Evolutionary conservation across 2,888 invertebrate genomes (phyloP).

Genomic region (Melanophora roralis): DNA sequence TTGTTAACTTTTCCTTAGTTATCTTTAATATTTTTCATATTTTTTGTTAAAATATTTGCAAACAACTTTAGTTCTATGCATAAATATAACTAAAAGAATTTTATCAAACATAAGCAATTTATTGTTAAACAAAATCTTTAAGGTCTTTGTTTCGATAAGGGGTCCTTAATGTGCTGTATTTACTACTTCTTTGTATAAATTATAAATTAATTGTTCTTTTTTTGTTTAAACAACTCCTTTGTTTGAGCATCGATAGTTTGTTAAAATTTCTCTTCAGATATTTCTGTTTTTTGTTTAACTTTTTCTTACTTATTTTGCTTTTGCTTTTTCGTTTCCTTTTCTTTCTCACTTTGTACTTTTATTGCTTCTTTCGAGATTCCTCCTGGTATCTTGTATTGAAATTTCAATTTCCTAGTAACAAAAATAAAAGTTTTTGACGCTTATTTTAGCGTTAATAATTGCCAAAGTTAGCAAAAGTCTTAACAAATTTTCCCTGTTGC

Average conservation of each 20-base stretch:
- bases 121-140: neutral
- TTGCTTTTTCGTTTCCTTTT: neutral
- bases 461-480: slow-evolving; percentile 41
- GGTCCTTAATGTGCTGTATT: neutral
- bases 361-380: no score
- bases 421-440: slow-evolving; percentile 19
- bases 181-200: neutral
- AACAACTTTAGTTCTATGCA: neutral
- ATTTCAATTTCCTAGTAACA: slow-evolving; percentile 20
- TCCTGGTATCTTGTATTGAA: slow-evolving; percentile 14
- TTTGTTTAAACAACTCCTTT: neutral
- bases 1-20: neutral
- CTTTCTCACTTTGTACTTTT: no score
- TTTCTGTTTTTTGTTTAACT: neutral
- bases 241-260: slow-evolving; percentile 7
- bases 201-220: neutral
- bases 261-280: neutral
- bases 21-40: neutral
- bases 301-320: neutral
- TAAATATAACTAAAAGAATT: slow-evolving; percentile 5
- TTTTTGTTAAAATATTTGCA: neutral
- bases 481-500: neutral
- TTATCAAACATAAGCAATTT: neutral
- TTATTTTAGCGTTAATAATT: slow-evolving; percentile 44
- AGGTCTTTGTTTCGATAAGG: neutral